Conservation (phyloP, 2,797 vertebrate genomes). For the Mus minutoides region DNA sequence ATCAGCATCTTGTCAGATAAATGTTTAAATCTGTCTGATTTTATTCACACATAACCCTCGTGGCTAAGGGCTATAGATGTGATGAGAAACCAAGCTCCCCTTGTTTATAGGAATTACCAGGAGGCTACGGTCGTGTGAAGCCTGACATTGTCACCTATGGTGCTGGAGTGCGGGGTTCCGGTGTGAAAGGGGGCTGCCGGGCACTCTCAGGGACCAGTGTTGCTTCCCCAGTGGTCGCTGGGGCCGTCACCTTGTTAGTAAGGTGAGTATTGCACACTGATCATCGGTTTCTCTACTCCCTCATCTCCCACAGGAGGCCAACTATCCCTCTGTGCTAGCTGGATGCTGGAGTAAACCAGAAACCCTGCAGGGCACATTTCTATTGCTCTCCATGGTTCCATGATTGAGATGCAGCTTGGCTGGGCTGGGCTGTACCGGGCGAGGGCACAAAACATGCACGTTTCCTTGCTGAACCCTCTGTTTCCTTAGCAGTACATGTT, state of each 20-base stretch:
- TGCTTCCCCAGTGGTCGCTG: constrained; percentile 98
- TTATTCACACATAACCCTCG: too few species aligned
- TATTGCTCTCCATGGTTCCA: neutral
- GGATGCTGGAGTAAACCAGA: neutral
- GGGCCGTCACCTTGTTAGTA: constrained; percentile 96
- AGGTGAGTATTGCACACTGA: constrained; percentile 88
- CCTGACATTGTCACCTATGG: constrained; percentile 99
- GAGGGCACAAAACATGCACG: neutral
- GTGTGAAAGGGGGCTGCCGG: constrained; percentile 98
- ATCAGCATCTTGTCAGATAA: neutral
- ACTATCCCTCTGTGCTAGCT: fast-evolving
- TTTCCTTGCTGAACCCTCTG: neutral
- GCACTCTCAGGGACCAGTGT: constrained; percentile 98
- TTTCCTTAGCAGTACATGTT: neutral
- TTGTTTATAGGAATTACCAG: constrained; percentile 93
- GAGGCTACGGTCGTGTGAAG: constrained; percentile 97
- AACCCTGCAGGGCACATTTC: too few species aligned
- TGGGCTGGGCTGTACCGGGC: neutral
- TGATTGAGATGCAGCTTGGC: neutral
- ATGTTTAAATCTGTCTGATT: neutral
- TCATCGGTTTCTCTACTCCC: neutral
- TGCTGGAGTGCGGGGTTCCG: constrained; percentile 97
- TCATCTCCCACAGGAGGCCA: neutral
- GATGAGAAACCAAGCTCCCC: neutral
- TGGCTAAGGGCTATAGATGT: fast-evolving